Percentiles rank a stretch among this genome's conserved stretches.
Evolutionary conservation across 2,888 invertebrate genomes (phyloP).

Genomic region (Diaphora mendica): DNA sequence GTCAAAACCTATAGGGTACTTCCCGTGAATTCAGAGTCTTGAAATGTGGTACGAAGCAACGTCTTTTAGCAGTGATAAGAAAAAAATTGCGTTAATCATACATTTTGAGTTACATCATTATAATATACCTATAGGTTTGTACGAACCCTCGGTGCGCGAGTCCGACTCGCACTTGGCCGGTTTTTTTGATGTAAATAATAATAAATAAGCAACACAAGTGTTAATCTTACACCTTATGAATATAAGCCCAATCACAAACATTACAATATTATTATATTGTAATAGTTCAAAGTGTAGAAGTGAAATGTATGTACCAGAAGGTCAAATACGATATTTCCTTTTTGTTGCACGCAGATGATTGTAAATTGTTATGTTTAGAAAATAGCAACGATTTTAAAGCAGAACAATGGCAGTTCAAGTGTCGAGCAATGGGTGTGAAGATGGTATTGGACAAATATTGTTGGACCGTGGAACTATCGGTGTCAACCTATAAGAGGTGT

Average conservation of each 20-base stretch:
- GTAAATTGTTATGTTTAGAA: slow-evolving; percentile 28
- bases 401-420: slow-evolving; percentile 55
- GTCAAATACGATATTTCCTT: background rate
- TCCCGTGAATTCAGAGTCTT: too few relatives aligned
- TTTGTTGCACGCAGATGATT: slow-evolving; percentile 14
- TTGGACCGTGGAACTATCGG: slow-evolving; percentile 70
- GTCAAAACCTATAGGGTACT: too few relatives aligned
- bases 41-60: too few relatives aligned
- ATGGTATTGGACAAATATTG: slow-evolving; percentile 74
- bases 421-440: slow-evolving; percentile 62
- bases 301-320: background rate
- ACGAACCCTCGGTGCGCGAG: too few relatives aligned
- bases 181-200: slow-evolving; percentile 4
- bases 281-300: background rate
- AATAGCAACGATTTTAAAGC: slow-evolving; percentile 49
- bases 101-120: too few relatives aligned
- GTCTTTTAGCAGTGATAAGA: too few relatives aligned
- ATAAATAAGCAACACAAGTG: slow-evolving; percentile 9
- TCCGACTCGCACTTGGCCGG: too few relatives aligned
- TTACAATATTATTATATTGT: background rate
- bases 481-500: slow-evolving; percentile 81
- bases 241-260: background rate
- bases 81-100: too few relatives aligned
- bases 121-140: too few relatives aligned
- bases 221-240: background rate